Percentiles rank a stretch among this genome's conserved stretches.
Conservation (phyloP, 1,140 invertebrate genomes). For the Calosoma granatense region DNA sequence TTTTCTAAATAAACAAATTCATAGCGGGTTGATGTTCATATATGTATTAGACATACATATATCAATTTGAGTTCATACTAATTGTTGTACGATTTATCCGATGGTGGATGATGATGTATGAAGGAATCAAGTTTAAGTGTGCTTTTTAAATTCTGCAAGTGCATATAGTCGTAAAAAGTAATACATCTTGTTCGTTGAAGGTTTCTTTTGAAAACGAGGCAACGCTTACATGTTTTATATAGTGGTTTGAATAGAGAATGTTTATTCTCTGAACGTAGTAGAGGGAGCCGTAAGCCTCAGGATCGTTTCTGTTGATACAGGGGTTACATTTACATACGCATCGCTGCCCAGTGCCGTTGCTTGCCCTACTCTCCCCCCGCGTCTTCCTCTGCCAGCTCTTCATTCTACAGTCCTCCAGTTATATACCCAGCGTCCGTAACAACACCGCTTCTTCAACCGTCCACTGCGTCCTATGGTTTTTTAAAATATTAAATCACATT, state of each 20-base stretch:
- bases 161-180: background rate
- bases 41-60: background rate
- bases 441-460: no score
- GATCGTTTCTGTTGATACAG: conserved; percentile 4
- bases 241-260: conserved; percentile 8
- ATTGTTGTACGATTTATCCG: no score
- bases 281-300: background rate
- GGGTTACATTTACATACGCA: conserved; percentile 7
- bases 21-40: no score
- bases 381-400: no score
- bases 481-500: no score
- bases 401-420: background rate
- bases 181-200: conserved; percentile 3
- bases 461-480: no score
- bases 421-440: background rate
- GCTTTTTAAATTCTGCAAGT: background rate
- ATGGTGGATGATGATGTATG: no score
- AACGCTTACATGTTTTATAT: conserved; percentile 7
- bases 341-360: background rate
- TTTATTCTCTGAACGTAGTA: conserved; percentile 2
- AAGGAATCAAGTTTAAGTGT: background rate
- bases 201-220: background rate
- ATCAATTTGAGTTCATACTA: background rate
- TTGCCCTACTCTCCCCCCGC: no score
- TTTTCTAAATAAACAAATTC: no score